Percentiles rank a stretch among this genome's conserved stretches.
These are phyloP conservation scores for Microplitis mediator DNA, from an alignment of 1,140 invertebrate species.

Conservation along the genomic window DNA sequence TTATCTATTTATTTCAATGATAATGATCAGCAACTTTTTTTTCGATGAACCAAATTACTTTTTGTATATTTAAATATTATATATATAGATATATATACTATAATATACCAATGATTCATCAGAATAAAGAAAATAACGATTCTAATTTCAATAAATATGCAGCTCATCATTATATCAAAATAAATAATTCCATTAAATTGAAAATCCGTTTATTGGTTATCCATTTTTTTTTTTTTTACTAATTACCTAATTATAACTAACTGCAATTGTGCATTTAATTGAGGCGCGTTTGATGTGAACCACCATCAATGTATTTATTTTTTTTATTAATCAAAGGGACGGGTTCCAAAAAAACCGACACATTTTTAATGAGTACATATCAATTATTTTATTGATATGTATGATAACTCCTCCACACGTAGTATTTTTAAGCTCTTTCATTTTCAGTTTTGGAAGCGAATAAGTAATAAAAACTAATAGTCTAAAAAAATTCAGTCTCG, in stretches of 20 bases:
- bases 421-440: background rate
- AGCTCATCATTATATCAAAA: constrained; percentile 24
- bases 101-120: constrained; percentile 3
- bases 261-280: constrained; percentile 29
- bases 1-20: constrained; percentile 27
- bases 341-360: constrained; percentile 34
- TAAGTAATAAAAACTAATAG: constrained; percentile 11
- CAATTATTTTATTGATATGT: constrained; percentile 33
- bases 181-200: constrained; percentile 23
- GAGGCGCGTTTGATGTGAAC: constrained; percentile 1
- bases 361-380: constrained; percentile 30
- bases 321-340: constrained; percentile 26
- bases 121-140: constrained; percentile 16
- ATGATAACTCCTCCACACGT: constrained; percentile 31
- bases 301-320: constrained; percentile 14
- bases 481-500: constrained; percentile 9
- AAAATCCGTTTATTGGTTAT: background rate
- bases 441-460: constrained; percentile 16
- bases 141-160: constrained; percentile 5
- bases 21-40: background rate
- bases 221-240: constrained; percentile 1
- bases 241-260: constrained; percentile 31
- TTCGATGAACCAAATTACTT: background rate
- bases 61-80: background rate
- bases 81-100: constrained; percentile 2